A percentile compares a stretch with the other conserved stretches of the same genome.
Evolutionary conservation across 2,888 invertebrate genomes (phyloP).

Genomic region (Magallana nippona): DNA sequence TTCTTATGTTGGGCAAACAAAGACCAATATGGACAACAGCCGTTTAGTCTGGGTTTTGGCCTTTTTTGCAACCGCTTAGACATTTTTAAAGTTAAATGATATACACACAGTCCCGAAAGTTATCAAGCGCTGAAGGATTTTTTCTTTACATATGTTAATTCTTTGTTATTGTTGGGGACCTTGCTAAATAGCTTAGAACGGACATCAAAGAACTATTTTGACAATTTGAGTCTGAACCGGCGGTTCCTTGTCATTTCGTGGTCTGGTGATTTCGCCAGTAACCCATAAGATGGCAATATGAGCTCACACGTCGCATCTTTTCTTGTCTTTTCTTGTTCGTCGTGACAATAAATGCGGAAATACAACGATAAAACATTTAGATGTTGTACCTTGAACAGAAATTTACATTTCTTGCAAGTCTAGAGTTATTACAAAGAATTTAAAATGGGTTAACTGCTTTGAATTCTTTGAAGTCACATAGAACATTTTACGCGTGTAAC

Average conservation of each 20-base stretch:
- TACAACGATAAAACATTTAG: background rate
- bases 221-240: background rate
- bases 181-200: background rate
- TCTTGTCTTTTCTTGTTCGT: background rate
- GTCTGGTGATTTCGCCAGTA: conserved; percentile 4
- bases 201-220: conserved; percentile 26
- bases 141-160: conserved; percentile 31
- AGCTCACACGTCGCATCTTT: background rate
- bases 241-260: conserved; percentile 17
- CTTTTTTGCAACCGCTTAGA: background rate
- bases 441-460: too few relatives aligned
- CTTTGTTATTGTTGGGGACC: conserved; percentile 5
- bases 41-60: too few relatives aligned
- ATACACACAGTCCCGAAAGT: background rate
- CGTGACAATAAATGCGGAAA: conserved; percentile 19
- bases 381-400: background rate
- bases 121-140: background rate
- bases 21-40: too few relatives aligned
- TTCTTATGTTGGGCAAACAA: too few relatives aligned
- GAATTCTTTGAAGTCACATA: too few relatives aligned
- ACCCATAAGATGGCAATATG: background rate
- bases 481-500: background rate
- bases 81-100: background rate
- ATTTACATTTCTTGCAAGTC: background rate
- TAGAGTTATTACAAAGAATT: background rate